Evolutionary conservation across 1,140 invertebrate species (phyloP).

Genomic region (Gonioctena quinquepunctata): DNA sequence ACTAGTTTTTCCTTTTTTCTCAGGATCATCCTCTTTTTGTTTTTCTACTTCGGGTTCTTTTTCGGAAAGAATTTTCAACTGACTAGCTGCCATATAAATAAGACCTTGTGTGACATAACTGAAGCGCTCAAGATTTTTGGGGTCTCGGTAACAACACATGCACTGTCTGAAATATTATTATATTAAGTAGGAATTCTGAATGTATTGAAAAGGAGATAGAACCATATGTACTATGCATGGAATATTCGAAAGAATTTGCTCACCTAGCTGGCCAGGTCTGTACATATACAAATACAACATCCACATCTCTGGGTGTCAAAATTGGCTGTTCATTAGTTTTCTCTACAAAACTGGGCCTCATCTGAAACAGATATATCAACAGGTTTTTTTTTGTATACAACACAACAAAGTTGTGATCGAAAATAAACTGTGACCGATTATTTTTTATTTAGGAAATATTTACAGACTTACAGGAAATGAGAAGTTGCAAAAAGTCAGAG

Average conservation of each 20-base stretch:
- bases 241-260: background rate
- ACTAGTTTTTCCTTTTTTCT: conserved; percentile 22
- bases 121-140: conserved; percentile 87
- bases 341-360: conserved; percentile 49
- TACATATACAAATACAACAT: conserved; percentile 49
- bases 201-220: background rate
- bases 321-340: conserved; percentile 48
- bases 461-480: conserved; percentile 73
- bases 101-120: conserved; percentile 84
- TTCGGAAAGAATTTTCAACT: conserved; percentile 72
- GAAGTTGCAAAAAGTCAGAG: conserved; percentile 76
- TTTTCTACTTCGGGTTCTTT: conserved; percentile 33
- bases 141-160: conserved; percentile 89
- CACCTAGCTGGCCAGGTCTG: conserved; percentile 55
- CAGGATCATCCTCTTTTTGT: conserved; percentile 32
- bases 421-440: background rate
- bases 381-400: conserved; percentile 4
- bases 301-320: conserved; percentile 49
- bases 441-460: no score
- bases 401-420: background rate
- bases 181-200: no score
- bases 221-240: background rate
- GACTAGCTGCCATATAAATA: conserved; percentile 72
- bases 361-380: conserved; percentile 42
- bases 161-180: conserved; percentile 77